Base-by-base conservation (phyloP, 2,113 vertebrate species). In the Stegastes partitus region DNA sequence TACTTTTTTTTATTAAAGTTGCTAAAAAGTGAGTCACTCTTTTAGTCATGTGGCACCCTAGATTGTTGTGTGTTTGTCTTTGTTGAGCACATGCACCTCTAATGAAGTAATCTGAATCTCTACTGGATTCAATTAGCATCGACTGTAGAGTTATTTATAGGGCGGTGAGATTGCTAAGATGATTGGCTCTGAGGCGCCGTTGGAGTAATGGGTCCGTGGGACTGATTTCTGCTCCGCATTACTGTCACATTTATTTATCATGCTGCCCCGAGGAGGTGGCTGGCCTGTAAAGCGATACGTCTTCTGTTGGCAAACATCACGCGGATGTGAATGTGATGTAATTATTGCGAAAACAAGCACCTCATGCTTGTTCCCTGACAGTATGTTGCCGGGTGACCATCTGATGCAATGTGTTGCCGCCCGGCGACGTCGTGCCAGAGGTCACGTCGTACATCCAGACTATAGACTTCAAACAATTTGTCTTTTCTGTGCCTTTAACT, bases 91-190 rank as follows among this genome's bases (percentile, higher is more conserved):
- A 58, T 39, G 21, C 54, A 49, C 47, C 12, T 70, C 61, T 71
- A 77, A 79, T 83, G 53, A 87, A 86, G 75, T 81, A 2, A 83
- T 90, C 69, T 79, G 53, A 78, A 77, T 80, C 77, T 75, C 47
- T 19, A 9, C 70, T 77, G 69, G 61, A 86, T 81, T 87, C 31
- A 53, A 69, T 83, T 75, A 67, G 63, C 53, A 65, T 71, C 6
- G 71, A 82, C 73, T 75, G 31, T 63, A 18, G 65, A 53, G 76
- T 74, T 90, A 89, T 91, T 90, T 89, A 83, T 89, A 85, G 86
- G 82, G 26, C 21, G n/a, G 12, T 37, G 53, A 74, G 71, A 74
- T 63, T 65, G 77, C 58, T 26, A 89, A 85, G 63, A 72, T 69
- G 68, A 74, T 80, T 68, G 71, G 74, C 81, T 75, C 22, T 58